Evolutionary conservation across 2,113 vertebrate genomes (phyloP).

Genomic region (Lethenteron camtschaticum): DNA sequence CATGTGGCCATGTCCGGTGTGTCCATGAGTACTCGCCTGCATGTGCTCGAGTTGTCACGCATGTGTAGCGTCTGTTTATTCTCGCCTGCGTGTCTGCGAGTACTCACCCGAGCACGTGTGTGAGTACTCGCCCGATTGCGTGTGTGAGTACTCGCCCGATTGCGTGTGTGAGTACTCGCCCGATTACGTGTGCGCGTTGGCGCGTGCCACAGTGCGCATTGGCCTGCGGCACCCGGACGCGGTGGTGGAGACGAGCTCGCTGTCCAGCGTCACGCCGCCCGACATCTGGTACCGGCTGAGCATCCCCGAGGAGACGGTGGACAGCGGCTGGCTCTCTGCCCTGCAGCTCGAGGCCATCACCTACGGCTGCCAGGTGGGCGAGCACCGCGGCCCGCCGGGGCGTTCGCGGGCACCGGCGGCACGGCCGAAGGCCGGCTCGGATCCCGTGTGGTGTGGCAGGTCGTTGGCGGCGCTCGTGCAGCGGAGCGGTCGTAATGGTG

Average conservation of each 20-base stretch:
- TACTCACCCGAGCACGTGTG: background rate
- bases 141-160: background rate
- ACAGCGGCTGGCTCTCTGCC: slow-evolving; percentile 73
- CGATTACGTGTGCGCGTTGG: background rate
- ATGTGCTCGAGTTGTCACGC: no score
- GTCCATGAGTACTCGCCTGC: no score
- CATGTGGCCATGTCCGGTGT: no score
- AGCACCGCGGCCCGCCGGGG: no score
- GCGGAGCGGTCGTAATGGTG: no score
- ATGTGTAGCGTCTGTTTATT: no score
- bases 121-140: no score
- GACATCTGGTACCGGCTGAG: slow-evolving; percentile 86
- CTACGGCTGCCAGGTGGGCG: slow-evolving; percentile 62
- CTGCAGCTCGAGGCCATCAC: slow-evolving; percentile 89
- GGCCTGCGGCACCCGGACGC: slow-evolving; percentile 81
- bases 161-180: background rate
- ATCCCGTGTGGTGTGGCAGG: no score
- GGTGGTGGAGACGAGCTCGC: slow-evolving; percentile 86
- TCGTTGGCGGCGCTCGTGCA: no score
- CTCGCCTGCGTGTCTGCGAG: no score
- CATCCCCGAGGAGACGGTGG: slow-evolving; percentile 77
- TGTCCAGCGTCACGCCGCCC: slow-evolving; percentile 82
- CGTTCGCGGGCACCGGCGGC: no score
- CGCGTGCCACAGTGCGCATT: slow-evolving; percentile 41
- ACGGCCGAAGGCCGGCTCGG: no score